Evolutionary conservation across 2,113 vertebrate genomes (phyloP).

Genomic region (Stigmatopora argus): DNA sequence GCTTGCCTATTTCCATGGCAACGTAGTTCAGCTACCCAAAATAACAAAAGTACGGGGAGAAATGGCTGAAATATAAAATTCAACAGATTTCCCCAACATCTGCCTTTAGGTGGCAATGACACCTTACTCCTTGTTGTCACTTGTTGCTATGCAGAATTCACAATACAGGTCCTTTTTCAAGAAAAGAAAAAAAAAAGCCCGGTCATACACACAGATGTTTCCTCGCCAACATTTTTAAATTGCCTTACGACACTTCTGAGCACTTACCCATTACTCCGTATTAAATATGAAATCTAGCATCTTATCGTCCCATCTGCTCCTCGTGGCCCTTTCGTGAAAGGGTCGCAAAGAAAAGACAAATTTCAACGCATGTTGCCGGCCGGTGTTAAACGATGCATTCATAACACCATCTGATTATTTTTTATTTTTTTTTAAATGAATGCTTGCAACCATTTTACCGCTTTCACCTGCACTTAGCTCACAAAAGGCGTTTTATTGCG

Average conservation of each 20-base stretch:
- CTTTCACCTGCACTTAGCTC: constrained; percentile 19
- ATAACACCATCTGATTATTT: background rate
- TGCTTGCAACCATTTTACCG: background rate
- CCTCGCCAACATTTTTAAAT: background rate
- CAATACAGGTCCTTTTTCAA: background rate
- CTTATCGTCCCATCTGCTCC: background rate
- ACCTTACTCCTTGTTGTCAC: background rate
- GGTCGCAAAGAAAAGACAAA: background rate
- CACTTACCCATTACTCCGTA: background rate
- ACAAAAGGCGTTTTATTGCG: constrained; percentile 26
- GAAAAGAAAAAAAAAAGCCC: background rate
- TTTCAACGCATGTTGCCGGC: background rate
- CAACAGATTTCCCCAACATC: too few species aligned
- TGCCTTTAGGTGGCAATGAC: too few species aligned
- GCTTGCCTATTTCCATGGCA: too few species aligned
- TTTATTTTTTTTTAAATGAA: background rate
- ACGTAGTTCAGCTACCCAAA: too few species aligned
- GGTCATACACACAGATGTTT: background rate
- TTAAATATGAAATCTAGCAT: background rate
- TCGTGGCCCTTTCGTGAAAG: background rate
- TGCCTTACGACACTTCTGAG: too few species aligned
- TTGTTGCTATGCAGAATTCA: background rate
- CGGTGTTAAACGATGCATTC: background rate
- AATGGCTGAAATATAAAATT: too few species aligned
- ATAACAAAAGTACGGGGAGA: too few species aligned